Base-by-base conservation (phyloP, 2,113 vertebrate species). In the Crotalus tigris region DNA sequence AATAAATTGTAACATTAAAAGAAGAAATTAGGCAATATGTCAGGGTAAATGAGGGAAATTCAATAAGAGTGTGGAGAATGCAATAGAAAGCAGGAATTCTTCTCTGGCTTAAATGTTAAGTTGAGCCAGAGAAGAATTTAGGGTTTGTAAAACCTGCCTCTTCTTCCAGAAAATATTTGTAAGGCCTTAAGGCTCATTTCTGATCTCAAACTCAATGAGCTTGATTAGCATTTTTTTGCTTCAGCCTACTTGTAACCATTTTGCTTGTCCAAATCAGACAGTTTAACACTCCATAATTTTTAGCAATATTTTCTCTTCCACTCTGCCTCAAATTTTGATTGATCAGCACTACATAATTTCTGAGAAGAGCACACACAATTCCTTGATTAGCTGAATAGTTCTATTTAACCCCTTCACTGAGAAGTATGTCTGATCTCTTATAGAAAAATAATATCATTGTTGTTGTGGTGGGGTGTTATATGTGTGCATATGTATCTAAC, bases 341-440 rank as follows among this genome's bases (percentile, higher is more conserved):
- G 5, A 91, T 91, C 19, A 51, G 21, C 5, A 92, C 93, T 61
- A 0, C 54, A 93, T 93, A 4, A 92, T 87, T 92, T 92, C 91
- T 33, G 89, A 13, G 91, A 92, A 55, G 4, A 92, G 33, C 0
- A 88, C 89, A 59, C 39, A 96, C 88, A 96, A 93, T 64, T 11
- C 1, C 53, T 2, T 19, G 13, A 85, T 75, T 10, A 69, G 46
- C 11, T 23, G 39, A 81, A 44, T 75, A n/a, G 11, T 33, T 93
- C 24, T 85, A 1, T 2, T 86, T 55, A 53, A 89, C 91, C 85
- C 11, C 15, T 5, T 1, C 53, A 54, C 2, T 15, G 55, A 11
- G 11, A 59, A 55, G 69, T 55, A 91, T 19, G 13, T 94, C 69
- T 51, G 57, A 94, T 57, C 3, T 5, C 1, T 92, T 92, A 29